These are phyloP conservation scores for Aspiorhynchus laticeps DNA, from an alignment of 2,113 vertebrate genomes.

Conservation along the genomic window DNA sequence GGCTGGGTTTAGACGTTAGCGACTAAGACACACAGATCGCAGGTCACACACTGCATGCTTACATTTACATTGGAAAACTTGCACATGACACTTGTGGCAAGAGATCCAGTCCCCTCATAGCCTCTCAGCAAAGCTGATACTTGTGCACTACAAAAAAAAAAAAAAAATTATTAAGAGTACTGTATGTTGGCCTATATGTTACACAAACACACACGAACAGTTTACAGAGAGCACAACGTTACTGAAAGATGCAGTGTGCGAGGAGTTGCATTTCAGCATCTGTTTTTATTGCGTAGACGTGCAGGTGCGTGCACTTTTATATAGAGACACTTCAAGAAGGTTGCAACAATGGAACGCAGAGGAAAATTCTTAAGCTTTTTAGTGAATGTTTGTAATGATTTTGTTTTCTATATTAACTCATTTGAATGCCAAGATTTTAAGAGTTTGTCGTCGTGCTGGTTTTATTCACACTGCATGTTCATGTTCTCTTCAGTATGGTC, in stretches of 20 bases:
- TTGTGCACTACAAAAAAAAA: slow-evolving; percentile 38
- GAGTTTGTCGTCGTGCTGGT: slow-evolving; percentile 67
- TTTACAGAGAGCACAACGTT: slow-evolving; percentile 69
- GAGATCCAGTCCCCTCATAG: neutral
- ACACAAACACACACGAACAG: slow-evolving; percentile 42
- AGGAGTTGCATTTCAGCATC: slow-evolving; percentile 83
- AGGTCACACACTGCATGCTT: slow-evolving; percentile 34
- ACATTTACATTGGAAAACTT: slow-evolving; percentile 6
- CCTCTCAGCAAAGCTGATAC: slow-evolving; percentile 39
- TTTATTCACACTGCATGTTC: slow-evolving; percentile 77
- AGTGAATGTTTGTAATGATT: slow-evolving; percentile 60
- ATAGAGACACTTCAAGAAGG: slow-evolving; percentile 76
- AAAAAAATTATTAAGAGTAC: slow-evolving; percentile 4
- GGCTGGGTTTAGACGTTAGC: slow-evolving; percentile 90
- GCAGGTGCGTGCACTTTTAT: slow-evolving; percentile 96
- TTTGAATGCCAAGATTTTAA: slow-evolving; percentile 71
- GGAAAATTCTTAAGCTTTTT: slow-evolving; percentile 62
- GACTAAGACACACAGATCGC: slow-evolving; percentile 66
- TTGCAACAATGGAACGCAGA: slow-evolving; percentile 40
- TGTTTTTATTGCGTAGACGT: slow-evolving; percentile 85
- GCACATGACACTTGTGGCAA: slow-evolving; percentile 15
- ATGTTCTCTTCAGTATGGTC: slow-evolving; percentile 74
- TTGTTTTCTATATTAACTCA: slow-evolving; percentile 47
- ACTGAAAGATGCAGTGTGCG: slow-evolving; percentile 58
- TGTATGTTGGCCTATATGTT: slow-evolving; percentile 38